phyloP scores from a whole-genome alignment of 2,797 vertebrate species.

The Pangasius sanitwongsei region DNA sequence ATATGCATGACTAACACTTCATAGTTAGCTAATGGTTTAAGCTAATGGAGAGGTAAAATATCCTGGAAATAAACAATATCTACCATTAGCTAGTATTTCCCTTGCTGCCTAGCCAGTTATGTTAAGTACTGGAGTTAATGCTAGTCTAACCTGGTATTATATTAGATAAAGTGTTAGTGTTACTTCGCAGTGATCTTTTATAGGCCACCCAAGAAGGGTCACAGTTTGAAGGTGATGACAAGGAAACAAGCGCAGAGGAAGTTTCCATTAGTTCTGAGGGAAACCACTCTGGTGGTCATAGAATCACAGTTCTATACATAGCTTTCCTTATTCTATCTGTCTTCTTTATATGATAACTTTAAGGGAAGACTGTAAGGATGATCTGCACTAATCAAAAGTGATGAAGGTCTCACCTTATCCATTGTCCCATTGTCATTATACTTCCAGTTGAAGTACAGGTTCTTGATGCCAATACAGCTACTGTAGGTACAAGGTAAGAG shows the following conservation, averaged over 20 bases:
- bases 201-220: neutral
- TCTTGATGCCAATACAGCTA: slow-evolving; percentile 89
- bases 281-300: neutral
- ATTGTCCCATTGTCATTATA: slow-evolving; percentile 80
- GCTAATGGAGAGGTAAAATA: too few species aligned
- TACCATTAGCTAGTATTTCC: too few species aligned
- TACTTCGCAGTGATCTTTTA: neutral
- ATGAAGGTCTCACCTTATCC: slow-evolving; percentile 55
- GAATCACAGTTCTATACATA: neutral
- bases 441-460: slow-evolving; percentile 88
- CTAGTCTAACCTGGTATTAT: too few species aligned
- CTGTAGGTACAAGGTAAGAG: slow-evolving; percentile 86
- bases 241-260: neutral
- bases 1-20: neutral
- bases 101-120: too few species aligned
- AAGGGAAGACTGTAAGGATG: neutral
- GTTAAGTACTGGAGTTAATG: too few species aligned
- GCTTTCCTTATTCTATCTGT: neutral
- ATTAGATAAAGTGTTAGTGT: neutral
- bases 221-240: neutral
- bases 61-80: too few species aligned
- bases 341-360: neutral
- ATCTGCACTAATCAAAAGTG: neutral
- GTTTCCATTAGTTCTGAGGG: neutral
- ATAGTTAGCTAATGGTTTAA: too few species aligned